Base-by-base conservation (phyloP, 2,113 vertebrate species). In the Grammomys surdaster region DNA sequence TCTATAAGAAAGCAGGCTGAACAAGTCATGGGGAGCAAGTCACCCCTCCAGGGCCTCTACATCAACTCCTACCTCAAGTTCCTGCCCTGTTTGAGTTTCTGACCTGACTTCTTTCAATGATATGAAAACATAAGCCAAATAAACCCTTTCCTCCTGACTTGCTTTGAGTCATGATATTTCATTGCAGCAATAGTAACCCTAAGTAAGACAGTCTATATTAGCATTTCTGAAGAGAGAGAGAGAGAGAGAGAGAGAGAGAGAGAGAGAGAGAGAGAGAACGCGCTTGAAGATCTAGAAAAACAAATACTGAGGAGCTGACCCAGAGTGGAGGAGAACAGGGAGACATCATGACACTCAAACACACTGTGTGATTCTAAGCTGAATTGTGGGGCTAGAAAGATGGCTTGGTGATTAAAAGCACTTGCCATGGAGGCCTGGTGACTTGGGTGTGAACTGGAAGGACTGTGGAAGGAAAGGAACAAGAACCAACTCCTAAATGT, bases 261-360 rank as follows among this genome's bases (percentile, higher is more conserved):
- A 63, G 22, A 60, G 58, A 60, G 58, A 22, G 58, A 60, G 58
- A 22, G 58, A 60, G 2, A 63, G 60, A 22, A 6, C 24, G 60
- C 22, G 60, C 3, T 24, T n/a, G 67, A 69, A 69, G 28, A 65
- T 28, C 31, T 72, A 22, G 56, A 58, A 81, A 69, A 54, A 76
- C 2, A 60, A 84, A 73, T 26, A 69, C 77, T 24, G 80, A 91
- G 65, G 11, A 63, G 78, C 0, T n/a, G 51, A 77, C 20, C 36
- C 60, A 33, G 78, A 28, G 0, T 77, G 7, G 12, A 65, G 20
- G 6, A 86, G 36, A 88, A 7, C 0, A 48, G 8, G 14, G 40
- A 40, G 33, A 65, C 0, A 0, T 3, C 0, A 0, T 3, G 67
- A 69, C 65, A 69, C 13, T 14, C 17, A 22, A 91, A 24, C 4